Conservation (phyloP, 1,140 invertebrate genomes). For the Nasonia vitripennis region DNA sequence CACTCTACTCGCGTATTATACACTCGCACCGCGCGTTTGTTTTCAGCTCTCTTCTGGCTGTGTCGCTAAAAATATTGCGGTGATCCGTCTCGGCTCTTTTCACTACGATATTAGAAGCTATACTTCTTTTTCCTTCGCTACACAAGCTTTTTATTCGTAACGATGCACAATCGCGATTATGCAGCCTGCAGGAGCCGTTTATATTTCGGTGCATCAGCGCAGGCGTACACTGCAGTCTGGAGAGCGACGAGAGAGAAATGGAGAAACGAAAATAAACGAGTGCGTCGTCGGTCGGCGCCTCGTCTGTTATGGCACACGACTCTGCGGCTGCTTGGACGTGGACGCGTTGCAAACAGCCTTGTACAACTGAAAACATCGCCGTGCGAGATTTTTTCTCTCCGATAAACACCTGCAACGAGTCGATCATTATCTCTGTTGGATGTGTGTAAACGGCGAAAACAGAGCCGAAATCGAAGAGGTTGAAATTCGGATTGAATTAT, state of each 20-base stretch:
- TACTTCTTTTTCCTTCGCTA: too few species aligned
- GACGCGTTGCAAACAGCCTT: not conserved
- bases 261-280: not conserved
- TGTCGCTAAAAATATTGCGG: slow-evolving; percentile 28
- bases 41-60: not conserved
- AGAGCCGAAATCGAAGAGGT: too few species aligned
- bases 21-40: too few species aligned
- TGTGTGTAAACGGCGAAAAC: too few species aligned
- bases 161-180: not conserved
- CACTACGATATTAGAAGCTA: not conserved
- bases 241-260: not conserved
- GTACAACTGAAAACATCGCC: too few species aligned
- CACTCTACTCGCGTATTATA: not conserved
- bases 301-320: not conserved
- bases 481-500: too few species aligned
- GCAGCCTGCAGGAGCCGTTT: not conserved
- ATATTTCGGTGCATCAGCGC: not conserved
- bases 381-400: too few species aligned
- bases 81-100: not conserved
- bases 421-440: too few species aligned
- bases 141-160: not conserved
- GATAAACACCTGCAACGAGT: too few species aligned
- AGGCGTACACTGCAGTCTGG: not conserved
- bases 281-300: not conserved
- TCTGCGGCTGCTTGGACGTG: too few species aligned